phyloP scores from a whole-genome alignment of 2,113 vertebrate species.

The Hipposideros armiger region DNA sequence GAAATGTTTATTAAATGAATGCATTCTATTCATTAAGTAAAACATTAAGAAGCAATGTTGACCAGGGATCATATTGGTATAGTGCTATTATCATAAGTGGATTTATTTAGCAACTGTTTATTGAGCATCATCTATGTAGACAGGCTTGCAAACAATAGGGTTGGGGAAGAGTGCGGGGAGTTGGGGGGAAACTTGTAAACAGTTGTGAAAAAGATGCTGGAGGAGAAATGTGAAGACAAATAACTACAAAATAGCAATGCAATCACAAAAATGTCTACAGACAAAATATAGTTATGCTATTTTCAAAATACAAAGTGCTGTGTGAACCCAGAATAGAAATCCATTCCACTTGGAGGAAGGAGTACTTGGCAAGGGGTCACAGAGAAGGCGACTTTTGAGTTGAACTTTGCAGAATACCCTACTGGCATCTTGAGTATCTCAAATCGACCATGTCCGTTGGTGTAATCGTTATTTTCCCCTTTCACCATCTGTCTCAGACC shows the following conservation, averaged over 20 bases:
- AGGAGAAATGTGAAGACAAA: neutral
- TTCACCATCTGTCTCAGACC: neutral
- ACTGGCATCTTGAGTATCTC: neutral
- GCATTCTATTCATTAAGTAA: neutral
- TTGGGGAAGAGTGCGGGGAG: neutral
- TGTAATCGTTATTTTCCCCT: neutral
- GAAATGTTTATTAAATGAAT: slow-evolving; percentile 33
- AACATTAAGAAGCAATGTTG: slow-evolving; percentile 13
- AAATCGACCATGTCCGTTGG: neutral
- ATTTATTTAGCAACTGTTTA: neutral
- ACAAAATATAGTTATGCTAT: neutral
- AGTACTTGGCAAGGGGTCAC: neutral
- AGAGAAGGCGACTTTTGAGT: neutral
- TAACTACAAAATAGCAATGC: neutral
- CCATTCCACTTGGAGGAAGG: neutral
- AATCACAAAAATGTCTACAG: neutral
- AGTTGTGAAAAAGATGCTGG: neutral
- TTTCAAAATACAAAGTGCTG: neutral
- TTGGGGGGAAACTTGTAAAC: neutral
- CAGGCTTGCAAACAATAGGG: neutral
- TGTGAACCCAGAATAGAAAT: neutral
- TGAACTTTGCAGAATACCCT: neutral
- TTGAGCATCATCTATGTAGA: neutral
- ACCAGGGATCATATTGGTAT: neutral
- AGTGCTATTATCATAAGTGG: neutral